These are phyloP conservation scores for Lepisosteus oculatus DNA, from an alignment of 2,113 vertebrate genomes.

Conservation along the genomic window DNA sequence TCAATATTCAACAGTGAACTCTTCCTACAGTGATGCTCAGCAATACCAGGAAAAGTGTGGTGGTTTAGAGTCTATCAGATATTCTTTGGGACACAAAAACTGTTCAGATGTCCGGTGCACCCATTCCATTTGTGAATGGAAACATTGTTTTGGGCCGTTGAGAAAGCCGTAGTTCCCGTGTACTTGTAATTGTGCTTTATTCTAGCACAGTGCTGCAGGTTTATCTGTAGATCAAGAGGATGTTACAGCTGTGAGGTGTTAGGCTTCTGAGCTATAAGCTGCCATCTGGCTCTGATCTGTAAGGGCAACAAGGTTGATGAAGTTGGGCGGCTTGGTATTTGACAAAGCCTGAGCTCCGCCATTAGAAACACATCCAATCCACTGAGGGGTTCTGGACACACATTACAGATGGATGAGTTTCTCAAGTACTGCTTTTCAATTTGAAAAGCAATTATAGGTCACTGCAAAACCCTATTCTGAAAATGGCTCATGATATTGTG, in stretches of 20 bases:
- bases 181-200: no score
- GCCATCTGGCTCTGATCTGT: conserved; percentile 11
- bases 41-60: no score
- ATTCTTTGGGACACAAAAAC: no score
- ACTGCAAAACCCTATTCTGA: conserved; percentile 18
- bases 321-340: conserved; percentile 20
- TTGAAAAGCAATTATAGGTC: conserved; percentile 23
- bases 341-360: conserved; percentile 20
- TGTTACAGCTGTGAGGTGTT: neutral
- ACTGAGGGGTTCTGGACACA: neutral
- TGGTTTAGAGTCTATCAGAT: no score
- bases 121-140: no score
- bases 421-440: conserved; percentile 23
- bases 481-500: neutral
- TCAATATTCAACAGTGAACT: no score
- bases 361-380: conserved; percentile 14
- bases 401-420: conserved; percentile 14
- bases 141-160: no score
- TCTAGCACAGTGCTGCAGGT: neutral
- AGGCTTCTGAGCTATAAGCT: conserved; percentile 12
- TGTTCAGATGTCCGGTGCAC: no score
- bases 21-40: no score
- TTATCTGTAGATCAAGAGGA: neutral
- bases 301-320: conserved; percentile 26
- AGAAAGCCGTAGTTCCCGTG: no score